Base-by-base conservation (phyloP, 2,888 invertebrate species). In the Parnassius glacialis region DNA sequence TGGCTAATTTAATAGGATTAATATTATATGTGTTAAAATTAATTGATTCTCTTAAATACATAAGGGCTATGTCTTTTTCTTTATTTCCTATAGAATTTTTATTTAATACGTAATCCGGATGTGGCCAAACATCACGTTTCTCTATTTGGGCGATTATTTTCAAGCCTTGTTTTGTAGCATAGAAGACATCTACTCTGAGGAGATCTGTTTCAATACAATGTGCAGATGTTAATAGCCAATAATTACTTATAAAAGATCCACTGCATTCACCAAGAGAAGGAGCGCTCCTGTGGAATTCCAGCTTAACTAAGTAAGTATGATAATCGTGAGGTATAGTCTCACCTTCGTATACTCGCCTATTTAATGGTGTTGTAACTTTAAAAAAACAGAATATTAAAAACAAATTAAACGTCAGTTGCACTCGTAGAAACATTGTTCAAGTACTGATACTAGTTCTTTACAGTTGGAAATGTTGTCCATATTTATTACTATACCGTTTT, bases 141-240 rank as follows among this genome's bases (percentile, higher is more conserved):
- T 51, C 10, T 11, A 51, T 12, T 43, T 13, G 9, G 3, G 57
- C 51, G 12, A 57, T 57, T 34, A 10, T 9, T n/a, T 3, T 50
- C 3, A 16, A 42, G 2, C 20, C 42, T 12, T 1, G 10, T n/a
- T 10, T 12, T 9, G 20, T 25, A 11, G 51, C 20, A 16, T 44
- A 43, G 9, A 42, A 20, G n/a, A 57, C 57, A 43, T n/a, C 3
- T 11, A 57, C 41, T 43, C 3, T 41, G 3, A 13, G 50, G 16
- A 20, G 16, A 16, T 51, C 12, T 20, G 1, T 20, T n/a, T 51
- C 0, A 20, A 51, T n/a, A 13, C 57, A 57, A 12, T 57, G 57
- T 16, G 50, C 57, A 11, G 57, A 41, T 16, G 57, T 43, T 51
- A 52, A 10, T 3, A 58, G 43, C 58, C 58, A 58, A 52, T 7